phyloP scores from a whole-genome alignment of 2,797 vertebrate species.

The Dendrocincla fuliginosa region DNA sequence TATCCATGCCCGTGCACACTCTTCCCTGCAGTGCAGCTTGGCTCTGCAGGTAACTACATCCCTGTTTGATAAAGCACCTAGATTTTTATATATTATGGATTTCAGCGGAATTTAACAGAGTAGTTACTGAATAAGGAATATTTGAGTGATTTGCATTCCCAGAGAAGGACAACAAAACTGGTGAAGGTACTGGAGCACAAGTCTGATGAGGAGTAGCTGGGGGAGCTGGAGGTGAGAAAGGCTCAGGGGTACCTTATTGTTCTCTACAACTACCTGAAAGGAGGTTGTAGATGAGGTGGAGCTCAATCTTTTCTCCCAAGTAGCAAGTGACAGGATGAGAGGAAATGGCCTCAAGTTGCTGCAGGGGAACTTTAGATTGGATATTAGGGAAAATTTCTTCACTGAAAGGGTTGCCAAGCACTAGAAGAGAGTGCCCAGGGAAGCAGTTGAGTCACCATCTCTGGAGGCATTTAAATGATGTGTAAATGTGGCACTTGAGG shows the following conservation, averaged over 20 bases:
- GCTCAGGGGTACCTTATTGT: neutral
- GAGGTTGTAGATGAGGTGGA: neutral
- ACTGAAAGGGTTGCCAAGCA: neutral
- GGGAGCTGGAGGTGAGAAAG: neutral
- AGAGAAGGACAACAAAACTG: neutral
- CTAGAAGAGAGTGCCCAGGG: neutral
- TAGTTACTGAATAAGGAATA: neutral
- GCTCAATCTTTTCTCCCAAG: neutral
- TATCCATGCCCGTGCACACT: neutral
- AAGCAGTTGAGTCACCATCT: neutral
- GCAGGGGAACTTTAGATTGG: neutral
- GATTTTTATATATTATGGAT: neutral
- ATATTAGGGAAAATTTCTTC: neutral
- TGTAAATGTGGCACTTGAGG: neutral
- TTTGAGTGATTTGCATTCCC: neutral
- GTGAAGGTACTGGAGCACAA: neutral
- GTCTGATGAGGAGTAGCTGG: neutral
- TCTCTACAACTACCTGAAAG: neutral
- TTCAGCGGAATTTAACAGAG: neutral
- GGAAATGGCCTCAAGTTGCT: neutral
- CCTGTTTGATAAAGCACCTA: neutral
- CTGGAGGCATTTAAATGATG: neutral
- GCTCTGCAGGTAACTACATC: neutral
- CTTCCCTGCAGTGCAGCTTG: neutral
- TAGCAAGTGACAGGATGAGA: neutral